phyloP scores from a whole-genome alignment of 2,113 vertebrate species.

The Marmota monax region DNA sequence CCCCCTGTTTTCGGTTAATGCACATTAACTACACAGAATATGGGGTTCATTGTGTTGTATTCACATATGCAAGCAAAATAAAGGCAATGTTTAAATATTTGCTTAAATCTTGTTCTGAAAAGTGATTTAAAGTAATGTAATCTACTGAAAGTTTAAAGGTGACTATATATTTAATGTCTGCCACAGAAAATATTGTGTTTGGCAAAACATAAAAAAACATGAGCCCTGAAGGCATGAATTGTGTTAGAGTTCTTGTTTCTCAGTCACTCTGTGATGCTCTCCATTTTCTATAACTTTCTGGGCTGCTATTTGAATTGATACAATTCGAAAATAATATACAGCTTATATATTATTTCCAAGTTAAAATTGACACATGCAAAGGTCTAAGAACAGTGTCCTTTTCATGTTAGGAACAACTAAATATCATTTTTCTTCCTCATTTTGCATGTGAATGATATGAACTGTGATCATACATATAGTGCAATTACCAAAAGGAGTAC shows the following conservation, averaged over 20 bases:
- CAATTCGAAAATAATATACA: background rate
- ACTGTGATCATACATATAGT: background rate
- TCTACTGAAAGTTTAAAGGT: background rate
- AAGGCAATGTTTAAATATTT: background rate
- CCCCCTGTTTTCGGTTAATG: background rate
- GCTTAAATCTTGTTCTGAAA: background rate
- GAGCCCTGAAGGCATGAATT: background rate
- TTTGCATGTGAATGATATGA: background rate
- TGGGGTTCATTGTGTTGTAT: background rate
- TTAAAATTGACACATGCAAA: background rate
- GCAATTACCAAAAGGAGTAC: background rate
- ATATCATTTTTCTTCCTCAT: background rate
- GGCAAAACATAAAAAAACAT: background rate
- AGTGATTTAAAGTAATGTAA: background rate
- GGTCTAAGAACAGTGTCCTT: background rate
- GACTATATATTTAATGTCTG: background rate
- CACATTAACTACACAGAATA: background rate
- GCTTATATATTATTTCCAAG: background rate
- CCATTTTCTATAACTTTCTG: background rate
- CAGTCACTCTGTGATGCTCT: background rate
- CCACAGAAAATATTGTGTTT: background rate
- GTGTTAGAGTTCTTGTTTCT: background rate
- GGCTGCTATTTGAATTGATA: background rate
- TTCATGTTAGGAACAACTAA: background rate
- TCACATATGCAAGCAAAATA: background rate